A percentile compares a stretch with the other conserved stretches of the same genome.
phyloP scores from a whole-genome alignment of 2,797 vertebrate species.

The Enteromius radiatus region DNA sequence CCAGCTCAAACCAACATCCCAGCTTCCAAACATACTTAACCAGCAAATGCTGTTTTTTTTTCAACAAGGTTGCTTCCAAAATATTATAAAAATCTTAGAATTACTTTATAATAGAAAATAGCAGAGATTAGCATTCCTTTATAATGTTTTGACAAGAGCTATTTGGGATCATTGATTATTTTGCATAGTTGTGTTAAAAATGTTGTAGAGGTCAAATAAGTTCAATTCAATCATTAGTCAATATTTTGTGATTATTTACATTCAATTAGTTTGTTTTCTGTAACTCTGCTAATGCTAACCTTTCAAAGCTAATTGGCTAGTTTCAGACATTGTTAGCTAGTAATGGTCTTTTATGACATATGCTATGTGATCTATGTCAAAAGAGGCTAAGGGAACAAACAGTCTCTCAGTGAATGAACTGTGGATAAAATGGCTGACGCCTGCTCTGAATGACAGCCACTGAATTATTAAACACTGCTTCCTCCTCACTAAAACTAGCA shows the following conservation, averaged over 20 bases:
- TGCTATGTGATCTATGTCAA: conserved; percentile 32
- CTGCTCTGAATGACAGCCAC: conserved; percentile 67
- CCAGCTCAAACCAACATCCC: too few species aligned
- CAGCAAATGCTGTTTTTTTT: too few species aligned
- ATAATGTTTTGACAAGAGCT: background rate
- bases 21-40: too few species aligned
- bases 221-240: background rate
- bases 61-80: background rate
- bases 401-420: conserved; percentile 72
- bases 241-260: background rate
- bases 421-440: conserved; percentile 77
- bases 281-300: conserved; percentile 10
- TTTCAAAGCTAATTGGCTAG: background rate
- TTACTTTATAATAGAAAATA: background rate
- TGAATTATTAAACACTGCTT: conserved; percentile 57
- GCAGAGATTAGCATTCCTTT: background rate
- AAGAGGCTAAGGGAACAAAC: conserved; percentile 66
- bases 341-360: conserved; percentile 7
- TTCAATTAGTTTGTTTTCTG: conserved; percentile 17
- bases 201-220: background rate
- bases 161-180: background rate
- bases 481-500: conserved; percentile 12
- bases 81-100: background rate
- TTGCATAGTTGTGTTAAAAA: background rate
- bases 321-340: background rate